Base-by-base conservation (phyloP, 2,888 invertebrate species). In the Melanostoma scalare region DNA sequence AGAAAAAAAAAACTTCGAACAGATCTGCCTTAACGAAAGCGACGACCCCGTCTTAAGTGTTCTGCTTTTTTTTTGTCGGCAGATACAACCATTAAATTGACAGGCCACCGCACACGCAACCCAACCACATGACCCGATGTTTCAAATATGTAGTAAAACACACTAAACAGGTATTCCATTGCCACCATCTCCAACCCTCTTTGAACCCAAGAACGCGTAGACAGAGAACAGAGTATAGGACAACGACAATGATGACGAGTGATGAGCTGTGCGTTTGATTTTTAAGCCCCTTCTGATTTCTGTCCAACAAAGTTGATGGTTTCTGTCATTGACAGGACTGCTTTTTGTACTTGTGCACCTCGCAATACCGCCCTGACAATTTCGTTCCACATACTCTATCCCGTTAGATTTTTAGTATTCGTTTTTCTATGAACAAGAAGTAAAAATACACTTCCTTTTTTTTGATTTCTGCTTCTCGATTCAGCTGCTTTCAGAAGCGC, bases 301-400 rank as follows among this genome's bases (percentile, higher is more conserved):
- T 75, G 79, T 84, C 71, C 84, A 79, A 84, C 84, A 84, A 84
- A 84, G 84, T 84, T 84, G 79, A 84, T 74, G 71, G 61, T 74
- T 74, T 52, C 79, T 79, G 84, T 60, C 44, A 31, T 65, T 84
- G 84, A 75, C 79, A 84, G 74, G 55, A 79, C 38, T 68, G 74
- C 74, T 82, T 79, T 77, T 78, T 78, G 73, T 82, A 44, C 42
- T 53, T 44, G 42, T 46, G 44, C 61, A 46, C 35, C 48, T 48
- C 30, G 40, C 36, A 46, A 31, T 33, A 53, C 30, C 50, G 10
- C 50, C 56, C 58, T 55, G 52, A 20, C n/a, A 55, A 75, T 55
- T 55, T 35, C 63, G 68, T 63, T 46, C 63, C 61, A 72, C 55
- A 67, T 35, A 60, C 50, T 55, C 63, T 38, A 6, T 9, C 35